Base-by-base conservation (phyloP, 2,113 vertebrate genomes). In the Nothocercus nigrocapillus region DNA sequence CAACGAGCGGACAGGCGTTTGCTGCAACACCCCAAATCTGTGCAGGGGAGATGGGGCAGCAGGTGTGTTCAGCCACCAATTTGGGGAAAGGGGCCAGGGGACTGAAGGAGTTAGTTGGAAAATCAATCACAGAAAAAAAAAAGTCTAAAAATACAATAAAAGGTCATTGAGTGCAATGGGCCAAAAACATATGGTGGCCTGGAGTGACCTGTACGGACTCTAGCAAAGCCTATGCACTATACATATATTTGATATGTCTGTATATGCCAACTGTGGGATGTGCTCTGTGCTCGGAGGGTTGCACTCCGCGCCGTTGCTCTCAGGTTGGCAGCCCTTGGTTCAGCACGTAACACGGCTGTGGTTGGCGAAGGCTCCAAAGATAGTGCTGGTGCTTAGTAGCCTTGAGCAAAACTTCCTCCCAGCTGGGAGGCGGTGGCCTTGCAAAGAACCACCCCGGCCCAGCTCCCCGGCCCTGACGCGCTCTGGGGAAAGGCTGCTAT, bases 391-490 rank as follows among this genome's bases (percentile, higher is more conserved):
- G 69, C 83, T 45, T 24, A 27, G 30, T 40, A 56, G 69, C 27
- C 51, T 28, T 53, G 51, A 27, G 11, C 27, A 14, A 53, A 14
- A 27, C 27, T 53, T 53, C 25, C 51, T 53, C 51, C 25, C 25
- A 14, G 25, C 25, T 53, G 51, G 25, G 13, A 14, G 27, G 24
- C 13, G 6, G 25, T 53, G 24, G 24, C 49, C 51, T 53, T 53
- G 25, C 51, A 53, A 53, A 27, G 13, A 53, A 53, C 14, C 27
- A 53, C 44, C 44, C 44, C 15, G 15, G 44, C 51, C 27, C n/a
- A 49, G 63, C 54, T 67, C 13, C 7, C 51, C 1, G 1, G 17
- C 61, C 61, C 27, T 51, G 32, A 20, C 22, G 4, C 0, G 2
- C 24, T 49, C 24, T 38, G 38, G 67, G 59, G 42, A n/a, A 53